Base-by-base conservation (phyloP, 2,797 vertebrate genomes). In the Acrossocheilus wenchowensis region DNA sequence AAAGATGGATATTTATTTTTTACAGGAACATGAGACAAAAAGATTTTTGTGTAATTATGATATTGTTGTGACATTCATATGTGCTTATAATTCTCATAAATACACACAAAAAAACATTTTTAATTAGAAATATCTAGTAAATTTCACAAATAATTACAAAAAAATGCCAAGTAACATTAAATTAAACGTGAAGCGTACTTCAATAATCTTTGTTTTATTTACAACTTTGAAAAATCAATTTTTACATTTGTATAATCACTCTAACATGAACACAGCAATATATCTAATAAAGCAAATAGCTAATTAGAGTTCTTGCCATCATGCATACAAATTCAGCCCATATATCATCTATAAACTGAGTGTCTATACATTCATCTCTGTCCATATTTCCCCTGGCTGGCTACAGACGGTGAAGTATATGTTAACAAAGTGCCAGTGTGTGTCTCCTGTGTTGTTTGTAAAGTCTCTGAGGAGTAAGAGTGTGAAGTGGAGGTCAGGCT, bases 401-500 rank as follows among this genome's bases (percentile, higher is more conserved):
- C 68, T 89, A 85, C 89, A 90, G 82, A 89, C 87, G 90, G 78
- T 69, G 86, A 75, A 79, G 69, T 87, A 64, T 90, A 91, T 91
- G 90, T 92, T 92, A 93, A 93, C 91, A 92, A 89, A 92, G 89
- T 89, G 92, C 84, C 88, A 88, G 85, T 83, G 89, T 93, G 90
- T 85, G 89, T 92, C 94, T 93, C 92, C 92, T 69, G 81, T 92
- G 93, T 94, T 93, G 93, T 92, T 92, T 91, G 82, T 82, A 57
- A 79, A 79, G 82, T 89, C 85, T 88, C 86, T 50, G 82, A 83
- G 93, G 91, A 93, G 90, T 86, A 86, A 9, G 79, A 66, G 87
- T 93, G 92, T 88, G 89, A 92, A 93, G 90, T 87, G 89, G 85
- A 92, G 95, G 93, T 95, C 94, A 94, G 87, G 88, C 90, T 86